phyloP scores from a whole-genome alignment of 2,888 invertebrate genomes.

The Pandemis cinnamomeana region DNA sequence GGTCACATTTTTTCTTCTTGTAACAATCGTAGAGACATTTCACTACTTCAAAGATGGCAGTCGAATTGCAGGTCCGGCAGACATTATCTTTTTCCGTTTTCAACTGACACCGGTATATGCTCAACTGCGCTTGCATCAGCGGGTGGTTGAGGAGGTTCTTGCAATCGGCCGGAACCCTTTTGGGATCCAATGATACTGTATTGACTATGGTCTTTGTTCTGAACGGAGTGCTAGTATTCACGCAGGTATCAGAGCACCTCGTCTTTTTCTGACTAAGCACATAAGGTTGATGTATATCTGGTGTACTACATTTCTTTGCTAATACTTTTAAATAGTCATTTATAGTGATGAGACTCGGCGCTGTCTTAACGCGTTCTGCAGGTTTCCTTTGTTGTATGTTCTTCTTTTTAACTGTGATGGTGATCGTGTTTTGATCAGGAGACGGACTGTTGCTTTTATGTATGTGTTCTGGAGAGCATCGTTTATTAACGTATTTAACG shows the following conservation, averaged over 20 bases:
- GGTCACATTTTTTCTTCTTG: constrained; percentile 16
- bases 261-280: background rate
- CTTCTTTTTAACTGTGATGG: background rate
- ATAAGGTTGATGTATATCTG: background rate
- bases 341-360: background rate
- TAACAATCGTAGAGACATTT: constrained; percentile 12
- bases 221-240: constrained; percentile 3
- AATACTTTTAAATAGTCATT: constrained; percentile 16
- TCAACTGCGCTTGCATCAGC: constrained; percentile 15
- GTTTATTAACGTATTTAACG: background rate
- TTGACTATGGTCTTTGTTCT: constrained; percentile 5
- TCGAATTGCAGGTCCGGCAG: constrained; percentile 3
- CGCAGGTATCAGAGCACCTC: constrained; percentile 1
- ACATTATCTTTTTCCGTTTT: background rate
- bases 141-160: constrained; percentile 5
- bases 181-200: background rate
- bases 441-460: background rate
- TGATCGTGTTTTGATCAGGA: background rate
- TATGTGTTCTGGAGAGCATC: background rate
- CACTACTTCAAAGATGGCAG: constrained; percentile 13
- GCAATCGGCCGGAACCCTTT: background rate
- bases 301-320: constrained; percentile 8
- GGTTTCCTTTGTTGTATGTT: background rate
- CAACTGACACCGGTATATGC: constrained; percentile 14
- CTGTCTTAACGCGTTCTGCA: background rate